These are phyloP conservation scores for Brachyptera putata DNA, from an alignment of 2,888 invertebrate genomes.

Conservation along the genomic window DNA sequence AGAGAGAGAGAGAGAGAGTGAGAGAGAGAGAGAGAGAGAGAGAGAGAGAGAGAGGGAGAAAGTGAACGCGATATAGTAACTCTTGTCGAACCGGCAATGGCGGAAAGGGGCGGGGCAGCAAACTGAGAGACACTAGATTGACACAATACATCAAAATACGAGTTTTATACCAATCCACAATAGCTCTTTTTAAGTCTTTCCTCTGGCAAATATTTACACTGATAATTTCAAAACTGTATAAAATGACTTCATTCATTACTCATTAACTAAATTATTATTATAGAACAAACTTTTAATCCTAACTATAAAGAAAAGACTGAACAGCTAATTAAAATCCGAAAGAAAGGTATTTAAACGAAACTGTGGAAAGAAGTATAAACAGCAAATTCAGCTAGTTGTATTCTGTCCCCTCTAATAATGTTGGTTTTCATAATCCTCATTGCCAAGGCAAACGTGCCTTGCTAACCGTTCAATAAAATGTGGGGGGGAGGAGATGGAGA, in stretches of 20 bases:
- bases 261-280: too few relatives aligned
- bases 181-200: too few relatives aligned
- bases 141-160: neutral
- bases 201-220: too few relatives aligned
- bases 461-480: neutral
- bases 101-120: constrained; percentile 25
- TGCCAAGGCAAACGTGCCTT: constrained; percentile 20
- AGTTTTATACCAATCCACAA: too few relatives aligned
- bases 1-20: too few relatives aligned
- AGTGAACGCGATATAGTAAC: constrained; percentile 17
- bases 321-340: too few relatives aligned
- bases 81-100: constrained; percentile 25
- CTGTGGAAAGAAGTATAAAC: neutral
- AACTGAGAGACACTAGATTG: neutral
- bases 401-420: neutral
- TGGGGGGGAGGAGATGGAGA: neutral
- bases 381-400: neutral
- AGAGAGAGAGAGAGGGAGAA: neutral
- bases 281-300: too few relatives aligned
- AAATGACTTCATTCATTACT: too few relatives aligned
- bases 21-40: neutral
- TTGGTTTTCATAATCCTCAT: constrained; percentile 24
- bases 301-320: too few relatives aligned
- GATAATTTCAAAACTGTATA: too few relatives aligned
- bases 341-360: too few relatives aligned